Base-by-base conservation (phyloP, 1,140 invertebrate species). In the Coelopa frigida region DNA sequence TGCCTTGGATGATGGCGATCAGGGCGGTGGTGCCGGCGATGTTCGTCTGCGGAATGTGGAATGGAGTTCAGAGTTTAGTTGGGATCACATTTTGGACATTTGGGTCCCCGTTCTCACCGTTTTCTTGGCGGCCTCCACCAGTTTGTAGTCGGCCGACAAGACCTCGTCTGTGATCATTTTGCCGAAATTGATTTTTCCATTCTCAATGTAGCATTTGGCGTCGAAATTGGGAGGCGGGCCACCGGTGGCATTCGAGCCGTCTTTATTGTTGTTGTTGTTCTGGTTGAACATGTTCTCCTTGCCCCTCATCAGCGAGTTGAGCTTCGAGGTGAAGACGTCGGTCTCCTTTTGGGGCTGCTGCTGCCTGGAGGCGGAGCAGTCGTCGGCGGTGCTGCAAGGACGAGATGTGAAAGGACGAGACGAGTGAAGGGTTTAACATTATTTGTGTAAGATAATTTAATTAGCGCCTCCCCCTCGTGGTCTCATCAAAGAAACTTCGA, bases 21-120 rank as follows among this genome's bases (percentile, higher is more conserved):
- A 98, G 72, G 2, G 89, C 89, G 41, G 94, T 98, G 15, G 90
- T 94, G n/a, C 93, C 90, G 41, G 91, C 89, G 35, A 93, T 82
- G 76, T 93, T 87, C 8, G 60, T 62, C 61, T 69, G 21, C 22
- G 46, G 35, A n/a, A 17, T 18, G 12, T 15, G 32, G 22, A 26
- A n/a, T n/a, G n/a, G n/a, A n/a, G n/a, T n/a, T n/a, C n/a, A n/a
- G n/a, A n/a, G n/a, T n/a, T n/a, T n/a, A n/a, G n/a, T n/a, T n/a
- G n/a, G n/a, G n/a, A n/a, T n/a, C n/a, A n/a, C 27, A 29, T 14
- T 14, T 17, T 33, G 4, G 31, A 14, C 27, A n/a, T n/a, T n/a
- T n/a, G n/a, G n/a, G n/a, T n/a, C n/a, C n/a, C n/a, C n/a, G n/a
- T n/a, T n/a, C 59, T 52, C 70, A 85, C 78, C 47, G 81, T 81